Evolutionary conservation across 2,797 vertebrate genomes (phyloP), one percentile per base, ranked within the genome.

Genomic region (Ceryle rudis): DNA sequence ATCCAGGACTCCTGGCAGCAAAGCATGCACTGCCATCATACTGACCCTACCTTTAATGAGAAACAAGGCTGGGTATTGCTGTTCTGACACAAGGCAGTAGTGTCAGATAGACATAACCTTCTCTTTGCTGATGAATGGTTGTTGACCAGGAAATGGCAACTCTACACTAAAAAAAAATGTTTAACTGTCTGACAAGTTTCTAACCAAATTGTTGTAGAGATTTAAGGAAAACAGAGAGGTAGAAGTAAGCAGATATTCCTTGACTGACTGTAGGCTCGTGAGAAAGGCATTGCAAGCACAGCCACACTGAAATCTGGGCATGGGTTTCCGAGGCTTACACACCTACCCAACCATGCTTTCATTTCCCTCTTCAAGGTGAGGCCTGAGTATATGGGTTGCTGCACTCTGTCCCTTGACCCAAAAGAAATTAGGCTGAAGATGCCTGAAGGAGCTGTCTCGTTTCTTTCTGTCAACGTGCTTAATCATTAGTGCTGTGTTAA

Each of bases 401-500:
- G 44, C 23, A 28, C 31, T 89, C 26, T 42, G 6, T 81, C 49
- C 25, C 26, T 14, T 28, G 46, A 78, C 21, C 69, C 80, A 86
- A 61, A 41, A 74, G n/a, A 79, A 94, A 86, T 78, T 49, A 62
- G 5, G 23, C 0, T 83, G 65, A 78, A 14, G 31, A 18, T 71
- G 28, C 29, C 52, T 66, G 79, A 58, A 86, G 66, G 41, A 83
- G 15, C 8, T 44, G 37, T 11, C 29, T 91, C 17, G 42, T 81
- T 55, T 66, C 19, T 70, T 82, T 80, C 58, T 88, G 55, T 65
- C 61, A 69, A 81, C 81, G n/a, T 0, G 3, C 49, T 81, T 57
- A 85, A 91, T 81, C 81, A 67, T 67, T 74, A 83, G 57, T 55
- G 46, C 46, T 26, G 8, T 33, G 29, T 17, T 88, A 90, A 90